Evolutionary conservation across 2,797 vertebrate genomes (phyloP), one percentile per base, ranked within the genome.

Genomic region (Takifugu ocellatus): DNA sequence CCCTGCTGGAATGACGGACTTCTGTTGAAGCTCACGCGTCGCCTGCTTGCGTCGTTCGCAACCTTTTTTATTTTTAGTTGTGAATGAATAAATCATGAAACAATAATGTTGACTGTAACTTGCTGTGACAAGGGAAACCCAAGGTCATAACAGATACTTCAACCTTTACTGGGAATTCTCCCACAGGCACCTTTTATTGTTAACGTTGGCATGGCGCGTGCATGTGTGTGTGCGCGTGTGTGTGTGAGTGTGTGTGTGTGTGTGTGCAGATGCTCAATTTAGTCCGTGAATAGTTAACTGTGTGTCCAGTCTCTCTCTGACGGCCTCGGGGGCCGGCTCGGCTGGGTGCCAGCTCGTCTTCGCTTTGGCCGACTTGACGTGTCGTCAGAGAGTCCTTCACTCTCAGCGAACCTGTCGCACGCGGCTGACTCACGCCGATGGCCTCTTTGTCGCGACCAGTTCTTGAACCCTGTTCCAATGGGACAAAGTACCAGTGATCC

Each of bases 281-380:
- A 70, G 68, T 74, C 61, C 61, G 46, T 31, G 63, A 70, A 51
- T 16, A 66, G 70, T 83, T 63, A 61, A 72, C 61, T 73, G 81
- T 73, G 75, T 72, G 78, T 75, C 77, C 78, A 58, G 75, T 70
- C 65, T 72, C 69, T 68, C 63, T 77, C 68, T 76, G 80, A 75
- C 72, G 63, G 74, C 82, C 78, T 73, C 45, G 1, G 73, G 80
- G 81, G 61, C 82, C 81, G 74, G 75, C 78, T 64, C 60, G 11
- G 72, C 72, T 26, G 65, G 60, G 67, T 78, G 78, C 74, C 82
- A 81, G 78, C 64, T 68, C 59, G 54, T 84, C 74, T 81, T 65
- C 51, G 70, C 71, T 68, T 60, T 63, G 77, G 70, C 70, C 77
- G 69, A 76, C 75, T 70, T 74, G 74, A 81, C 63, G 52, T 74